phyloP scores from a whole-genome alignment of 1,140 invertebrate species.

The Patella vulgata region DNA sequence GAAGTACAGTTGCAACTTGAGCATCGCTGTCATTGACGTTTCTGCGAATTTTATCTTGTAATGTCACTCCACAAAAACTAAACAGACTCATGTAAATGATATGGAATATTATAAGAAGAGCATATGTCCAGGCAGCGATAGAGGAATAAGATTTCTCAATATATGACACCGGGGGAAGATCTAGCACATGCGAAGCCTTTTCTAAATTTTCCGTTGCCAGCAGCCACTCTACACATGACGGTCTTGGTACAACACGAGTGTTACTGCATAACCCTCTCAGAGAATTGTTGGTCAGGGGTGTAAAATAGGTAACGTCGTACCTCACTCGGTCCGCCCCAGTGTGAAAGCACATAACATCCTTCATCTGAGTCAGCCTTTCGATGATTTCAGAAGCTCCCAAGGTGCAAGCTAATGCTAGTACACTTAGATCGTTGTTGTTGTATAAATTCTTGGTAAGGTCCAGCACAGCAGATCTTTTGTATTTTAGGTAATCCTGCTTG shows the following conservation, averaged over 20 bases:
- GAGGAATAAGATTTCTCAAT: slow-evolving; percentile 51
- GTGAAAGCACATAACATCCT: slow-evolving; percentile 32
- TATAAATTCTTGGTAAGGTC: slow-evolving; percentile 33
- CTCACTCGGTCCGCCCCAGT: neutral
- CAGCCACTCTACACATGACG: slow-evolving; percentile 44
- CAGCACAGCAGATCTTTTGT: slow-evolving; percentile 35
- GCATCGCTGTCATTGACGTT: slow-evolving; percentile 14
- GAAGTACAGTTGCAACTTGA: slow-evolving; percentile 17
- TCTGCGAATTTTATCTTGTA: slow-evolving; percentile 24
- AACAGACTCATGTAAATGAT: slow-evolving; percentile 55
- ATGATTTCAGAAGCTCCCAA: slow-evolving; percentile 35
- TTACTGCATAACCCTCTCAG: slow-evolving; percentile 21
- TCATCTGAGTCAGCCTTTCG: slow-evolving; percentile 24
- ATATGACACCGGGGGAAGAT: slow-evolving; percentile 47
- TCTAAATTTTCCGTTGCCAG: slow-evolving; percentile 28
- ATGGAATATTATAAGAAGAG: slow-evolving; percentile 45
- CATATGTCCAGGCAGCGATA: slow-evolving; percentile 42
- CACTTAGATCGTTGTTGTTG: slow-evolving; percentile 44
- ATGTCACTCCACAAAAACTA: slow-evolving; percentile 35
- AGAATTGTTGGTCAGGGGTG: slow-evolving; percentile 40
- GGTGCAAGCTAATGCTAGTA: slow-evolving; percentile 44
- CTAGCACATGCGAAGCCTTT: slow-evolving; percentile 39
- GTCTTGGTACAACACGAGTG: slow-evolving; percentile 14
- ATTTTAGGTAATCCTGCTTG: slow-evolving; percentile 11
- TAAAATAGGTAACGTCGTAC: slow-evolving; percentile 46